These are phyloP conservation scores for Hyperoodon ampullatus DNA, from an alignment of 2,113 vertebrate species.

Conservation along the genomic window DNA sequence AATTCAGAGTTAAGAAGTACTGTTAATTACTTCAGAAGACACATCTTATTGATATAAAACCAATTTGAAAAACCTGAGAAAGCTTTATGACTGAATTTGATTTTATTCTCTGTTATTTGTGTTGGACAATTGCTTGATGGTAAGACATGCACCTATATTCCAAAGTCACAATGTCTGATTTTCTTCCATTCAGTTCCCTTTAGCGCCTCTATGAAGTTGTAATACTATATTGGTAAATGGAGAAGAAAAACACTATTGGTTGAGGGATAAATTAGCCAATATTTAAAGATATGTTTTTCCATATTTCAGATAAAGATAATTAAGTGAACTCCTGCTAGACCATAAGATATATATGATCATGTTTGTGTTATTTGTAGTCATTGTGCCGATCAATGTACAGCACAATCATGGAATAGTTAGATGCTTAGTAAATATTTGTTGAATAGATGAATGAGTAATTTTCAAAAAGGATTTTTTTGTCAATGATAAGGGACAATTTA, in stretches of 20 bases:
- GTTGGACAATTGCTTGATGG: neutral
- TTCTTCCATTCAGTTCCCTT: neutral
- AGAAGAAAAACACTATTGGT: neutral
- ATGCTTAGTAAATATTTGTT: neutral
- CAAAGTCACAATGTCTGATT: neutral
- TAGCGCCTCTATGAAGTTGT: neutral
- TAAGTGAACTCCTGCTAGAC: neutral
- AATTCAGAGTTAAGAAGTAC: conserved; percentile 67
- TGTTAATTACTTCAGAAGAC: conserved; percentile 54
- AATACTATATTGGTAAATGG: neutral
- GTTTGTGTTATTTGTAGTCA: neutral
- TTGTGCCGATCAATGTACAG: neutral
- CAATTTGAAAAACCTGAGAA: neutral
- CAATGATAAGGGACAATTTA: neutral
- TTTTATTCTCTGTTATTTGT: conserved; percentile 27
- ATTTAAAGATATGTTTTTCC: neutral
- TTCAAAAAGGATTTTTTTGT: neutral
- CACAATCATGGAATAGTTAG: neutral
- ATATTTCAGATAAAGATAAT: conserved; percentile 4
- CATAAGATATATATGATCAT: neutral
- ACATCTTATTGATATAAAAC: neutral
- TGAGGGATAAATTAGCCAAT: neutral
- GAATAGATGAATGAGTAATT: neutral
- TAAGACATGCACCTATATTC: neutral
- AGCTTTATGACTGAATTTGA: neutral